These are phyloP conservation scores for Bergia puertoricense DNA, from an alignment of 92 coral and sea anemone genomes.

Conservation along the genomic window DNA sequence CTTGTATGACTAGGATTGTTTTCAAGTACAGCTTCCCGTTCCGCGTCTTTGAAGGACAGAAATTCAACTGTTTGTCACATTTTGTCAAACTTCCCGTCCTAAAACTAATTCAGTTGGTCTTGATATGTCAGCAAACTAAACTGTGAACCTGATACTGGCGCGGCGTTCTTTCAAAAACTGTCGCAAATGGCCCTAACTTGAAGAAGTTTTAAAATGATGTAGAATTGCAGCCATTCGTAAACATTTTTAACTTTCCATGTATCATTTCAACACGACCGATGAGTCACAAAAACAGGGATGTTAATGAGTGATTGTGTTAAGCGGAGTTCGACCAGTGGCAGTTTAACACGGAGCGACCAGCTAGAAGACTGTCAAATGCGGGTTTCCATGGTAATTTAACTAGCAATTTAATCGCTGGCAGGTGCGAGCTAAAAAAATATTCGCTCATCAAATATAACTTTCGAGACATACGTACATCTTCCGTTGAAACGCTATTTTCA, in stretches of 20 bases:
- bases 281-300: not conserved
- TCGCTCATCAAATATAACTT: too few species aligned
- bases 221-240: too few species aligned
- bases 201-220: too few species aligned
- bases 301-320: not conserved
- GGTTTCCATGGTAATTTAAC: not conserved
- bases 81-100: too few species aligned
- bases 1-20: not conserved
- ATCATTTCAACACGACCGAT: not conserved
- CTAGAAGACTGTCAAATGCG: not conserved
- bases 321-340: conserved; percentile 21
- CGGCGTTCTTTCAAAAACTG: too few species aligned
- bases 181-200: too few species aligned
- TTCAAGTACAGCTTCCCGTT: not conserved
- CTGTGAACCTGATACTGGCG: too few species aligned
- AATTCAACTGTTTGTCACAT: not conserved
- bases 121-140: too few species aligned
- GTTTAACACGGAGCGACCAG: not conserved
- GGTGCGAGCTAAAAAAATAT: not conserved
- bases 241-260: not conserved
- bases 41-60: not conserved
- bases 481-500: not conserved
- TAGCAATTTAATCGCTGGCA: not conserved
- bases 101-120: too few species aligned
- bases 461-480: not conserved